Evolutionary conservation across 2,797 vertebrate genomes (phyloP), one percentile per base, ranked within the genome.

Genomic region (Aldrovandia affinis): DNA sequence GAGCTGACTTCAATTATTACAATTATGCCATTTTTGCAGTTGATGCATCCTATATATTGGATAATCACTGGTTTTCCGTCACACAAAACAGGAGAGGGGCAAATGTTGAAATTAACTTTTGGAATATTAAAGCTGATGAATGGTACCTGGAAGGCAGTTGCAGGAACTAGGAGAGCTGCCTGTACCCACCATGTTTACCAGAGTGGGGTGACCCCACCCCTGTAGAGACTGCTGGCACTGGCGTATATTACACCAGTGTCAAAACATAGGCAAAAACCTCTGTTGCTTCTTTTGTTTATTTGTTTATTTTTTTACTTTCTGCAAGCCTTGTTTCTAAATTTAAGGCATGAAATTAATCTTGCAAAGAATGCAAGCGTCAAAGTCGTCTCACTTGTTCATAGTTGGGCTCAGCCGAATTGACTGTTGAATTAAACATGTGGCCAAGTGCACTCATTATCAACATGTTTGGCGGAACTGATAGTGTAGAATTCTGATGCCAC

Each of bases 391-490:
- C 22, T 47, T 73, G 33, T 73, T 47, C 39, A 25, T 15, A 15
- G 2, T 14, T 14, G 2, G 39, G 22, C 42, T n/a, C 25, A 47
- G 42, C 22, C n/a, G 42, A 77, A 77, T n/a, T 77, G 73, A 47
- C 73, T n/a, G 73, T 39, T 47, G 73, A 77, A 77, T 47, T 44
- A 77, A 77, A 70, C 68, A 47, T 77, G 73, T 47, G 42, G 22
- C 15, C 10, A 20, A 57, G 55, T 57, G 55, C 55, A 14, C 3
- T 57, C 55, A 57, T 57, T 57, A 15, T 57, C 55, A 20, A 57
- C 2, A 33, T 47, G 42, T 77, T 77, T 9, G 42, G 39, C 7
- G 7, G 73, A 22, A n/a, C 73, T 47, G 73, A 47, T 47, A 77
- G 47, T 3, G 22, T 12, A 44, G 73, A 77, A 47, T 44, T 77